Conservation (phyloP, 2,888 invertebrate genomes). For the Agrotis clavis region DNA sequence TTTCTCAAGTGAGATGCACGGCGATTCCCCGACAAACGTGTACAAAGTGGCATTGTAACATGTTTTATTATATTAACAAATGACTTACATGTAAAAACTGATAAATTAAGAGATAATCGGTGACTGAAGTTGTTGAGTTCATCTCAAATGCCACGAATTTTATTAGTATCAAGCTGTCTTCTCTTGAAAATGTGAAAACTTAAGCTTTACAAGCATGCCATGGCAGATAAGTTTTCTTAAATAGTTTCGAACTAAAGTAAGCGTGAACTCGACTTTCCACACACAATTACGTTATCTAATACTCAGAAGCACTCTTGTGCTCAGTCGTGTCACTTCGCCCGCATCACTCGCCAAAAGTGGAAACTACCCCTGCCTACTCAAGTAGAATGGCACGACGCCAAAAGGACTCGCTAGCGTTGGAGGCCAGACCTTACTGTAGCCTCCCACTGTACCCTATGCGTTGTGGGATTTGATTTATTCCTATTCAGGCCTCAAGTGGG, state of each 20-base stretch:
- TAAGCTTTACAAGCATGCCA: background rate
- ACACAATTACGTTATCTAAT: slow-evolving; percentile 11
- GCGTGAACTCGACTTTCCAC: background rate
- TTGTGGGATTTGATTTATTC: slow-evolving; percentile 82
- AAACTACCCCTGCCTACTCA: slow-evolving; percentile 53
- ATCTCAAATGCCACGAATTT: too few relatives aligned
- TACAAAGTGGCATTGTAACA: too few relatives aligned
- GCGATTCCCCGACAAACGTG: too few relatives aligned
- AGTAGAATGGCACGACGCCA: slow-evolving; percentile 59
- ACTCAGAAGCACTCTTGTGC: slow-evolving; percentile 26
- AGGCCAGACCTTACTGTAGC: slow-evolving; percentile 53
- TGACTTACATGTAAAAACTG: too few relatives aligned
- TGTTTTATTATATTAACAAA: too few relatives aligned
- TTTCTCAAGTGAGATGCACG: too few relatives aligned
- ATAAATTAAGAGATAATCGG: too few relatives aligned
- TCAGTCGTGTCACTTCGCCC: slow-evolving; percentile 25
- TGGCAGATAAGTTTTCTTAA: background rate
- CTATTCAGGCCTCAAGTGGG: slow-evolving; percentile 77
- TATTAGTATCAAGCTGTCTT: too few relatives aligned
- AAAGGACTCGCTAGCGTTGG: slow-evolving; percentile 57
- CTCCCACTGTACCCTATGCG: slow-evolving; percentile 70
- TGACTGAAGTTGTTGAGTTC: too few relatives aligned
- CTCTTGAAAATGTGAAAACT: too few relatives aligned
- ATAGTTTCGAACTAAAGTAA: background rate
- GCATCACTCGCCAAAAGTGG: slow-evolving; percentile 45